Evolutionary conservation across 2,113 vertebrate genomes (phyloP).

Genomic region (Dicentrarchus labrax): DNA sequence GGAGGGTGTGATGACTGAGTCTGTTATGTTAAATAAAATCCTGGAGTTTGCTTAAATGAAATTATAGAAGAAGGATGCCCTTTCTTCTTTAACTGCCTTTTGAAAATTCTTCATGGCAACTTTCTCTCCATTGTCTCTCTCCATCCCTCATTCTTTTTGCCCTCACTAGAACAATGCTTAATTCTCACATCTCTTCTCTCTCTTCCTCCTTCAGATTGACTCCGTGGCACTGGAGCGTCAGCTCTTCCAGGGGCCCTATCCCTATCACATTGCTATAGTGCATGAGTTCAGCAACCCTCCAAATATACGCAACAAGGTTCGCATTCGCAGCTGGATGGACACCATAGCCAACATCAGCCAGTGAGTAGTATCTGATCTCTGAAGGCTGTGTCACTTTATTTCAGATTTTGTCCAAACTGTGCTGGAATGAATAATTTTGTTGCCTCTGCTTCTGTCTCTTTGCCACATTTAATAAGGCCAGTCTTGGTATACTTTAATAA

Average conservation of each 20-base stretch:
- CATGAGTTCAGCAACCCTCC: constrained; percentile 99
- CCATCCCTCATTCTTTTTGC: neutral
- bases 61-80: too few species aligned
- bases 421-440: too few species aligned
- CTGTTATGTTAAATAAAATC: too few species aligned
- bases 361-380: constrained; percentile 82
- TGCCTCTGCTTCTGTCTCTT: too few species aligned
- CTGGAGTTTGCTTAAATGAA: too few species aligned
- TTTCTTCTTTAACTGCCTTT: too few species aligned
- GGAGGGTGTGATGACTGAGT: too few species aligned
- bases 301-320: constrained; percentile 98
- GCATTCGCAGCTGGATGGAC: constrained; percentile 99
- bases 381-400: too few species aligned
- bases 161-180: neutral
- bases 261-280: constrained; percentile 96
- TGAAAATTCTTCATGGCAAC: too few species aligned
- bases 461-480: too few species aligned
- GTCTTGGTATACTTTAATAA: too few species aligned
- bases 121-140: neutral
- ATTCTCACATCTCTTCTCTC: neutral
- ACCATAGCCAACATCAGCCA: constrained; percentile 99
- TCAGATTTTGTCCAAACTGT: too few species aligned
- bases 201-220: constrained; percentile 87
- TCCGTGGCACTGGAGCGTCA: constrained; percentile 93
- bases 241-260: constrained; percentile 96